phyloP scores from a whole-genome alignment of 2,113 vertebrate genomes.

The Anser brachyrhynchus region DNA sequence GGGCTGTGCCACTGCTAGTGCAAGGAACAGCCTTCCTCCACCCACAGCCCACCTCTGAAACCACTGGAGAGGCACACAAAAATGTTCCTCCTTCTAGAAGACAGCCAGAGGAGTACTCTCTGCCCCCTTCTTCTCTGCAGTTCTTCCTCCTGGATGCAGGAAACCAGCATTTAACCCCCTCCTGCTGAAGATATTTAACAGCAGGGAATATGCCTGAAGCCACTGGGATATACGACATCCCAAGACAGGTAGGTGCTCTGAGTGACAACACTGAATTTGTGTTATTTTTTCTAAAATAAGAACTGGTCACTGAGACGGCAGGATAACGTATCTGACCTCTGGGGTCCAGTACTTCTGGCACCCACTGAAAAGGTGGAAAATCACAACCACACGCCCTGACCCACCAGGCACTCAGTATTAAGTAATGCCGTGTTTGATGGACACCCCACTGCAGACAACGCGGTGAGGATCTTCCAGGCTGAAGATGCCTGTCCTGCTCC shows the following conservation, averaged over 20 bases:
- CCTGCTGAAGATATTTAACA: neutral
- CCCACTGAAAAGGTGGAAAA: neutral
- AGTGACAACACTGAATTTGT: neutral
- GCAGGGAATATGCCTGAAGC: neutral
- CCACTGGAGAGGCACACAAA: neutral
- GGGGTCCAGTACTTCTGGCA: neutral
- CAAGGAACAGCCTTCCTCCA: neutral
- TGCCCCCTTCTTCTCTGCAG: neutral
- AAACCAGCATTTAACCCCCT: neutral
- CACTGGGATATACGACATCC: neutral
- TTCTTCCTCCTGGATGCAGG: neutral
- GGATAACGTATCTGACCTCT: neutral
- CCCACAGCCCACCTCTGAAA: neutral
- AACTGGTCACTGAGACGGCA: neutral
- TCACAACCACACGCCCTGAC: neutral
- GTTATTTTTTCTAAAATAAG: neutral
- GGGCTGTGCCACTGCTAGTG: neutral
- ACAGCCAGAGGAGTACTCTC: neutral
- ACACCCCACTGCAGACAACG: neutral
- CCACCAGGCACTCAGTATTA: neutral
- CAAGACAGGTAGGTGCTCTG: neutral
- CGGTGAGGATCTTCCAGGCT: neutral
- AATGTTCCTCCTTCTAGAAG: neutral
- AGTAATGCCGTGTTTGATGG: neutral
- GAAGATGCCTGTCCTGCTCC: neutral